A percentile compares a stretch with the other conserved stretches of the same genome.
Conservation (phyloP, 2,888 invertebrate species). For the Amiota mariae region DNA sequence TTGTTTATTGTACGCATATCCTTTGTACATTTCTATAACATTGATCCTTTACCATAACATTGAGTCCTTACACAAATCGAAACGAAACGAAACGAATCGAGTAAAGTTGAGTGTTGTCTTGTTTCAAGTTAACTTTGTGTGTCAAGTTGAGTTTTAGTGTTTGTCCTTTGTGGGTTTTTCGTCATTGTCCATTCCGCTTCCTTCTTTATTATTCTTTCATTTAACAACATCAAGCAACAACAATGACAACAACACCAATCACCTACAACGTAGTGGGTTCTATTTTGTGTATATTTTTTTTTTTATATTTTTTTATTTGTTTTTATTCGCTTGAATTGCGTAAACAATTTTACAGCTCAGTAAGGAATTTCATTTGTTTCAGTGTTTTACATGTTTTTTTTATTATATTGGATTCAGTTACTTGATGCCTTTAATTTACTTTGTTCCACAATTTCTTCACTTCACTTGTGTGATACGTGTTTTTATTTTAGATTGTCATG, state of each 20-base stretch:
- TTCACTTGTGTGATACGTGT: neutral
- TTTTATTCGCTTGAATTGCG: neutral
- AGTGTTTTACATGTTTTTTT: no score
- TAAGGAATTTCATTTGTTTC: neutral
- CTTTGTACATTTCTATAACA: neutral
- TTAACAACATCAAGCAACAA: neutral
- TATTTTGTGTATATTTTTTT: no score
- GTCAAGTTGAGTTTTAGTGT: slow-evolving; percentile 19
- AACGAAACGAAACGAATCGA: neutral
- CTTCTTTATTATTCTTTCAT: slow-evolving; percentile 23
- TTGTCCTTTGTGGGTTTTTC: slow-evolving; percentile 25
- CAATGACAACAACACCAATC: no score
- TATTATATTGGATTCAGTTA: no score
- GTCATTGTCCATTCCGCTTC: slow-evolving; percentile 3
- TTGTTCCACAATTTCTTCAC: neutral
- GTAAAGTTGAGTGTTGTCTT: no score
- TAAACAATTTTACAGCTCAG: slow-evolving; percentile 14
- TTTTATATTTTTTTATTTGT: no score
- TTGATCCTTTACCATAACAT: no score
- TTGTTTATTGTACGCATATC: slow-evolving; percentile 1
- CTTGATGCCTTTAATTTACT: neutral
- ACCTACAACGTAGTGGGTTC: no score
- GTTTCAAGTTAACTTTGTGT: neutral
- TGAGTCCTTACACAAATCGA: neutral
- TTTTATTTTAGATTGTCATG: neutral